Evolutionary conservation across 1,140 invertebrate genomes (phyloP), one percentile per base, ranked within the genome.

Genomic region (Papilio dardanus): DNA sequence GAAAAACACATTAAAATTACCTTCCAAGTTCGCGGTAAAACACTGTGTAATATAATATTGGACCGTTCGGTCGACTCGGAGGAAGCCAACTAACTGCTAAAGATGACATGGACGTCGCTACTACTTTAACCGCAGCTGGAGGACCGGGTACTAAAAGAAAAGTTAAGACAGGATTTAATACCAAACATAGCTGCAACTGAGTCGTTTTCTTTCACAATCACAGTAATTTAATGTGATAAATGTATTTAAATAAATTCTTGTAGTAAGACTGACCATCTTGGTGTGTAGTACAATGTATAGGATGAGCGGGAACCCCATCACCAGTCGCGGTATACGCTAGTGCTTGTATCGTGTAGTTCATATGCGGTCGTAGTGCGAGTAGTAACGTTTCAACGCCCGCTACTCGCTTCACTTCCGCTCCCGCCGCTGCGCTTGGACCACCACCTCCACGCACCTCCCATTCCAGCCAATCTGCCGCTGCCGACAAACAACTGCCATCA

Each of bases 271-370:
- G 82, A 96, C 96, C 95, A 91, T 98, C 96, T 92, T 98, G 96
- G 78, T 97, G 96, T 1, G 97, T 98, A 31, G 95, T 95, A 83
- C 97, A 97, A 91, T 96, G 96, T 81, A 98, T 95, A 40, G 97
- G 95, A 71, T 93, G 89, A 83, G 97, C 97, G 69, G 96, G 94
- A 6, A 96, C 94, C 1, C 98, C 98, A 83, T 98, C 97, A 0
- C 98, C 98, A 1, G 96, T 96, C 12, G 96, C 95, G 0, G 97
- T 98, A 82, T 96, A 98, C 10, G 97, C 97, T 77, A 97, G 87
- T 0, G 98, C 96, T 80, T 97, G 95, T 35, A 98, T 94, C n/a
- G 96, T 97, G 90, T 98, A 98, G 88, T 97, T 97, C 30, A 96
- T 96, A 83, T 96, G 96, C 76, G 97, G 96, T 76, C 94, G 94